Percentiles rank a stretch among this genome's conserved stretches.
These are phyloP conservation scores for Patiria miniata DNA, from an alignment of 35 echinoderm and acorn worm species.

Conservation along the genomic window DNA sequence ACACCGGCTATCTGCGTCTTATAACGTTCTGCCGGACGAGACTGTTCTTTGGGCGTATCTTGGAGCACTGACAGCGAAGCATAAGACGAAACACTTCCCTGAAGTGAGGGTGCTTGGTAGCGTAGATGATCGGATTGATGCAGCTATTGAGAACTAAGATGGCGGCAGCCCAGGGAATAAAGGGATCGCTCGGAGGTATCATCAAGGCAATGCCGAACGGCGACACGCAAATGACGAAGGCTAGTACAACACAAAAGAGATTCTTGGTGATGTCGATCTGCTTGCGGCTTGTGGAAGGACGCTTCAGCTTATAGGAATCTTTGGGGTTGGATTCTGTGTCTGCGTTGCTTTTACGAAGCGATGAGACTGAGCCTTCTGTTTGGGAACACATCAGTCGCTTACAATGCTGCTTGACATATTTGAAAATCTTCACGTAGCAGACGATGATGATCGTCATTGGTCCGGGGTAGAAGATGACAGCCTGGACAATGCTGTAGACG, in stretches of 20 bases:
- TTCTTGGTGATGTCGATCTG: slow-evolving; percentile 91
- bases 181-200: slow-evolving; percentile 82
- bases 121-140: slow-evolving; percentile 81
- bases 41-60: slow-evolving; percentile 39
- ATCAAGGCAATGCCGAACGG: slow-evolving; percentile 72
- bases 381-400: slow-evolving; percentile 13
- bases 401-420: slow-evolving; percentile 28
- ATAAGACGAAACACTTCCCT: slow-evolving; percentile 74
- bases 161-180: slow-evolving; percentile 77
- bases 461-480: slow-evolving; percentile 40
- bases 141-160: slow-evolving; percentile 76
- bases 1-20: background rate
- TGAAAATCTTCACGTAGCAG: slow-evolving; percentile 51
- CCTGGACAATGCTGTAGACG: slow-evolving; percentile 55
- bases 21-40: slow-evolving; percentile 2
- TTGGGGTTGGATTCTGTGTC: background rate
- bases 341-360: background rate
- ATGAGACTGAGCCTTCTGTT: background rate
- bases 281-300: slow-evolving; percentile 33
- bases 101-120: slow-evolving; percentile 89
- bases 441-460: slow-evolving; percentile 54
- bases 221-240: slow-evolving; percentile 74
- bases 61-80: slow-evolving; percentile 54
- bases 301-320: background rate
- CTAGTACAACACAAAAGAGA: slow-evolving; percentile 79